Conservation (phyloP, 2,113 vertebrate genomes). For the Oriolus oriolus region DNA sequence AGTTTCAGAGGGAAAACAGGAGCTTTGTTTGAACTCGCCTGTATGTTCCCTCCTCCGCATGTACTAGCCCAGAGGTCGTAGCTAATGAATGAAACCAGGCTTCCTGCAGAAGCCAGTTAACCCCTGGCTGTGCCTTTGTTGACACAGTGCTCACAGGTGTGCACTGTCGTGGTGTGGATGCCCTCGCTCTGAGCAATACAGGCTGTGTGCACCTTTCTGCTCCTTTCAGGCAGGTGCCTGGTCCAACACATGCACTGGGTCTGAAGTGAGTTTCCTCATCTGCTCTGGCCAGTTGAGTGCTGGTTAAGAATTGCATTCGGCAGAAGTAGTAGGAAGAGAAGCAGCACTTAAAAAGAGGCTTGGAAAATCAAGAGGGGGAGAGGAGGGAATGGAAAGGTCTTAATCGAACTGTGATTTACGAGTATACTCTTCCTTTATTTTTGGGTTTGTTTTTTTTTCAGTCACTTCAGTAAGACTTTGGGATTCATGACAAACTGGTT, state of each 20-base stretch:
- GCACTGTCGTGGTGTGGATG: background rate
- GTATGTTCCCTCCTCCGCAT: background rate
- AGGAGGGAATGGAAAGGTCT: slow-evolving; percentile 1
- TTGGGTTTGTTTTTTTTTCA: background rate
- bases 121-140: background rate
- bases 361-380: background rate
- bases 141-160: background rate
- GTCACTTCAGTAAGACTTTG: slow-evolving; percentile 5
- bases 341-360: background rate
- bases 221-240: background rate
- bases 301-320: background rate
- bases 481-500: slow-evolving; percentile 58
- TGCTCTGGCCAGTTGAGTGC: background rate
- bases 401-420: background rate
- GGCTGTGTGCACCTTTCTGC: background rate
- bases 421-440: background rate
- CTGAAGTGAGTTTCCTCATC: background rate
- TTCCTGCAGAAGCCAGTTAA: background rate
- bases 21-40: background rate
- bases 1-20: background rate
- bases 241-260: background rate
- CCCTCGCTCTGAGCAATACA: background rate
- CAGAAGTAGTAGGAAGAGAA: background rate
- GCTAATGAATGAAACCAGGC: slow-evolving; percentile 45
- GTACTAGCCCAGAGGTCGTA: background rate